These are phyloP conservation scores for Parthenolecanium corni DNA, from an alignment of 2,888 invertebrate species.

Conservation along the genomic window DNA sequence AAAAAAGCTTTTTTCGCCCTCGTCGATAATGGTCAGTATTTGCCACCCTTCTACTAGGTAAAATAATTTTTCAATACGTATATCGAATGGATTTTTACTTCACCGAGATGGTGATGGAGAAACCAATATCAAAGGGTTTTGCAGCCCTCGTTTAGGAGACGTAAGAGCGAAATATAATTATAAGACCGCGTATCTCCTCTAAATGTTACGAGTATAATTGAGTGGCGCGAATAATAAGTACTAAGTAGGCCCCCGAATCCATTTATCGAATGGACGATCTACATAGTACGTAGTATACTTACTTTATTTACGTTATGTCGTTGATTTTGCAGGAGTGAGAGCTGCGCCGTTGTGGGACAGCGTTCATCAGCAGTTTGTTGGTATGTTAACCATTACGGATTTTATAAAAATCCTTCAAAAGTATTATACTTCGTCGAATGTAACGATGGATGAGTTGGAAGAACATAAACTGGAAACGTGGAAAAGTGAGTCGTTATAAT, in stretches of 20 bases:
- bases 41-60: too few relatives aligned
- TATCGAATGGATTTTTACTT: neutral
- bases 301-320: too few relatives aligned
- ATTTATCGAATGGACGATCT: too few relatives aligned
- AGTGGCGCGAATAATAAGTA: too few relatives aligned
- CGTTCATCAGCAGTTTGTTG: constrained; percentile 79
- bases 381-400: constrained; percentile 98
- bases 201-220: too few relatives aligned
- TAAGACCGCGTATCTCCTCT: too few relatives aligned
- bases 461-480: constrained; percentile 94
- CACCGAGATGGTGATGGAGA: neutral
- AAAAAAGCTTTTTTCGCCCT: constrained; percentile 99
- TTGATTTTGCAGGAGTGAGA: constrained; percentile 68
- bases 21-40: constrained; percentile 76
- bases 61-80: neutral
- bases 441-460: constrained; percentile 90
- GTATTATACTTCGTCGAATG: constrained; percentile 85
- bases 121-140: too few relatives aligned
- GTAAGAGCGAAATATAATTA: too few relatives aligned
- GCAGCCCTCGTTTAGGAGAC: too few relatives aligned
- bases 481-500: constrained; percentile 72
- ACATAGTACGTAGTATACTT: too few relatives aligned
- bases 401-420: constrained; percentile 96
- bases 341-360: constrained; percentile 98
- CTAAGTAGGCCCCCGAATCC: too few relatives aligned